Conservation (phyloP, 2,113 vertebrate genomes). For the Fregata magnificens region DNA sequence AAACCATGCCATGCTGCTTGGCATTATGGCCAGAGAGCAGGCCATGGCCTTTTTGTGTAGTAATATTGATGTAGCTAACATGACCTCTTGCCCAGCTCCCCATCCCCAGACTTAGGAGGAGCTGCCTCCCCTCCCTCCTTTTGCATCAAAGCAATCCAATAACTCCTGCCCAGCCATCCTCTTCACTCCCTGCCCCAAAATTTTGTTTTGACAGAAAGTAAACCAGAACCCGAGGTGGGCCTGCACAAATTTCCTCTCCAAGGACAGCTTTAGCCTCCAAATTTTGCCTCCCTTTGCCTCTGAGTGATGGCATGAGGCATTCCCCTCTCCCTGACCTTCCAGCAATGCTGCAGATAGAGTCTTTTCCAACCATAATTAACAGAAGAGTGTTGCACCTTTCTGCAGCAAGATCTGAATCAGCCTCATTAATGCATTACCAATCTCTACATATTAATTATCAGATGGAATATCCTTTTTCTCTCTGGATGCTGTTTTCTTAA, state of each 20-base stretch:
- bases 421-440: conserved; percentile 55
- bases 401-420: conserved; percentile 48
- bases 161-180: background rate
- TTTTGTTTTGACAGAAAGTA: background rate
- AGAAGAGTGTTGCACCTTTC: conserved; percentile 12
- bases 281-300: background rate
- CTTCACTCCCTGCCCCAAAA: background rate
- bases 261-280: background rate
- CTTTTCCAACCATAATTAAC: conserved; percentile 25
- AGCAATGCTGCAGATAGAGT: background rate
- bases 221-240: background rate
- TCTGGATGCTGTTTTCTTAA: conserved; percentile 56
- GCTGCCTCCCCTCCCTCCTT: background rate
- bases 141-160: background rate
- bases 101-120: background rate
- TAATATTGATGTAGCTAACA: fast-evolving
- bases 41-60: background rate
- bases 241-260: background rate
- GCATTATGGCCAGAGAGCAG: background rate
- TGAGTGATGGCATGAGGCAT: background rate
- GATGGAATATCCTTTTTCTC: conserved; percentile 55
- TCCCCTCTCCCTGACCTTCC: conserved; percentile 10
- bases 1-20: background rate
- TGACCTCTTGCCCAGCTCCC: background rate
- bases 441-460: conserved; percentile 64